Conservation (phyloP, 2,888 invertebrate genomes). For the Horisme vitalbata region DNA sequence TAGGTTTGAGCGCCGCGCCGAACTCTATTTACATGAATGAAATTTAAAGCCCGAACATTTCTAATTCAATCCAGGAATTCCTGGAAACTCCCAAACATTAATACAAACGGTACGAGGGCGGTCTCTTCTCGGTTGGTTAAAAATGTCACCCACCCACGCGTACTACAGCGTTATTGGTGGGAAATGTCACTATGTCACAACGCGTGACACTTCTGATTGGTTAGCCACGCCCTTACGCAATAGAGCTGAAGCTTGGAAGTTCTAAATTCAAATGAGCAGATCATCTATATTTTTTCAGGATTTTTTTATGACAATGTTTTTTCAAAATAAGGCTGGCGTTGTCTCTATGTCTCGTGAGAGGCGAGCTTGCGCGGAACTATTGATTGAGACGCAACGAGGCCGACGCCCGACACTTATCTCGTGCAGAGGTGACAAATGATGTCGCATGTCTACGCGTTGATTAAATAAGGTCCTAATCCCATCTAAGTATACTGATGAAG, state of each 20-base stretch:
- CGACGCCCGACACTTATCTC: slow-evolving; percentile 54
- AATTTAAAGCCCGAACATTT: neutral
- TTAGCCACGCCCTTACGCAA: slow-evolving; percentile 57
- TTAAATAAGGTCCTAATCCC: too few relatives aligned
- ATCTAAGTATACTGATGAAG: too few relatives aligned
- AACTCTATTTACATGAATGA: slow-evolving; percentile 1
- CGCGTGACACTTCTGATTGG: slow-evolving; percentile 74
- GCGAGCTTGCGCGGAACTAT: slow-evolving; percentile 67
- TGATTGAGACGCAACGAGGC: slow-evolving; percentile 57
- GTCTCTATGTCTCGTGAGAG: slow-evolving; percentile 43
- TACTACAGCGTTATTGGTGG: slow-evolving; percentile 57
- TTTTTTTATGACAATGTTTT: slow-evolving; percentile 3
- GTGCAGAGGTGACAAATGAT: slow-evolving; percentile 51
- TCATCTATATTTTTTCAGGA: slow-evolving; percentile 1
- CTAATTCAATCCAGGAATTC: slow-evolving; percentile 6
- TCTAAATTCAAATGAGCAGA: slow-evolving; percentile 1
- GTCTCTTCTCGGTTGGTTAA: slow-evolving; percentile 55
- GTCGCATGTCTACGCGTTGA: slow-evolving; percentile 28
- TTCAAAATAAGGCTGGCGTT: slow-evolving; percentile 16
- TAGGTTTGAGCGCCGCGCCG: too few relatives aligned
- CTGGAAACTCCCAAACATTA: slow-evolving; percentile 23
- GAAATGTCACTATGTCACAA: slow-evolving; percentile 76
- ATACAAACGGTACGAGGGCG: slow-evolving; percentile 51
- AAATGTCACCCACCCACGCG: slow-evolving; percentile 68
- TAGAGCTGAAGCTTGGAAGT: slow-evolving; percentile 25